Evolutionary conservation across 1,140 invertebrate species (phyloP).

Genomic region (Atta cephalotes): DNA sequence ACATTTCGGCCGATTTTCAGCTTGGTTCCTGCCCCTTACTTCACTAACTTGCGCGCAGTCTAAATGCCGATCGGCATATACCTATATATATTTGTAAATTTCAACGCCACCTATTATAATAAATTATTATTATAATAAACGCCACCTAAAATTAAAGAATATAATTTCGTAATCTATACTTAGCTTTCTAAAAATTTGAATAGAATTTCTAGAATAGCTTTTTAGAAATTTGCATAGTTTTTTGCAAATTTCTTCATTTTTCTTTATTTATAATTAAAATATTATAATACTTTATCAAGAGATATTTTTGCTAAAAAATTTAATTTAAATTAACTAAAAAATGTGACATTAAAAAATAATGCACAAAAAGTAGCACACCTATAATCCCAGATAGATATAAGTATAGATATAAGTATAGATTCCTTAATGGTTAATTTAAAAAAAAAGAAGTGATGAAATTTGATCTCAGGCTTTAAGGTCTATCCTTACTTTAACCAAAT

Average conservation of each 20-base stretch:
- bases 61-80: no score
- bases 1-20: no score
- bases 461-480: constrained; percentile 70
- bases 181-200: background rate
- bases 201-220: no score
- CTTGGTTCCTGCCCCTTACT: no score
- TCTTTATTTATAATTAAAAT: background rate
- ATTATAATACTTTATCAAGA: background rate
- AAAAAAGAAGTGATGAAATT: background rate
- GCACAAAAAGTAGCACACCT: background rate
- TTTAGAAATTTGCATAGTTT: background rate
- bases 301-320: background rate
- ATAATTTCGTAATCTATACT: background rate
- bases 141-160: background rate
- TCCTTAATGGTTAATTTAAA: background rate
- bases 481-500: constrained; percentile 69
- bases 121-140: background rate
- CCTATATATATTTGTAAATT: background rate
- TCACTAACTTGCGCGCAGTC: no score
- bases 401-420: background rate
- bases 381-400: background rate
- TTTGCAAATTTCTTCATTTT: background rate
- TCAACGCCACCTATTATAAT: no score
- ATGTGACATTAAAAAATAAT: background rate
- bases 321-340: background rate